Evolutionary conservation across 2,888 invertebrate genomes (phyloP).

Genomic region (Leptopterna dolabrata): DNA sequence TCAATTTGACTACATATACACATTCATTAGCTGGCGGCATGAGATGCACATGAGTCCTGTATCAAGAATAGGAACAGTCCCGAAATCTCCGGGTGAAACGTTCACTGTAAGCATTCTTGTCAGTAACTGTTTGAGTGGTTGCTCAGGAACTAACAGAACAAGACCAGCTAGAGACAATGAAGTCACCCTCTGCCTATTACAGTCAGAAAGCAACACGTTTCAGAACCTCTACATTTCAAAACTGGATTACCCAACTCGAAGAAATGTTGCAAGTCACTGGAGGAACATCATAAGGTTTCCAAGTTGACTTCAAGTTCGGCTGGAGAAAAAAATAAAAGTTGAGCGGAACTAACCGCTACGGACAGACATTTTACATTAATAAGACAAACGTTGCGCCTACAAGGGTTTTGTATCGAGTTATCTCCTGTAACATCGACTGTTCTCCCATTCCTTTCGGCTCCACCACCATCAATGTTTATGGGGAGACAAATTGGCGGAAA

Average conservation of each 20-base stretch:
- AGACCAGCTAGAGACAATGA: not conserved
- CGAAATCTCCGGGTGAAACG: too few species aligned
- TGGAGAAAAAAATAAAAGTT: not conserved
- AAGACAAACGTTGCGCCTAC: constrained; percentile 24
- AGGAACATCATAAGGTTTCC: not conserved
- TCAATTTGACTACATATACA: too few species aligned
- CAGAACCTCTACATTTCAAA: not conserved
- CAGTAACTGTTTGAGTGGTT: too few species aligned
- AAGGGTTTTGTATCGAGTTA: constrained; percentile 30
- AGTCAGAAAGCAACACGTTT: not conserved
- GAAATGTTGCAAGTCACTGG: not conserved
- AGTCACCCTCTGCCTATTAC: not conserved
- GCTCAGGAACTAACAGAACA: not conserved
- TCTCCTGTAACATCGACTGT: not conserved
- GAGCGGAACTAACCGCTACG: not conserved
- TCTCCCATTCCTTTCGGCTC: not conserved
- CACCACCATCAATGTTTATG: constrained; percentile 27
- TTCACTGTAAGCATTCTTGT: too few species aligned
- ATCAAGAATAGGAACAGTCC: too few species aligned
- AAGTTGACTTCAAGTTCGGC: not conserved
- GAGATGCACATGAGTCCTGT: too few species aligned
- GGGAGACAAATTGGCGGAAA: constrained; percentile 32
- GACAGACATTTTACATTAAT: constrained; percentile 18
- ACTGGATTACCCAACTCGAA: not conserved
- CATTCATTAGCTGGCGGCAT: too few species aligned